Evolutionary conservation across 1,140 invertebrate genomes (phyloP).

Genomic region (Samia ricini): DNA sequence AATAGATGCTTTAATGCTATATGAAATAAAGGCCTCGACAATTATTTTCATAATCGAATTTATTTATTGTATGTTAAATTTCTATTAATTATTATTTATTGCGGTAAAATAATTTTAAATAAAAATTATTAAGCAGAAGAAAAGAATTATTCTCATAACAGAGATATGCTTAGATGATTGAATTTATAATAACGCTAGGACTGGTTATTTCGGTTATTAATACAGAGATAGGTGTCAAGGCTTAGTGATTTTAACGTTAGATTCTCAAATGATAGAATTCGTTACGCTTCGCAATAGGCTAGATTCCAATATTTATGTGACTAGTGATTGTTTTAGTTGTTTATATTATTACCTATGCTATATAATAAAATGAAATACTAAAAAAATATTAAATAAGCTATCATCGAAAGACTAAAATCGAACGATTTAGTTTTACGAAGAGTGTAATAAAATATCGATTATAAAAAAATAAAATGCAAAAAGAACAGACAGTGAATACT

Average conservation of each 20-base stretch:
- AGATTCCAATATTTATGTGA: constrained; percentile 45
- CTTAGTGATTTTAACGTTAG: constrained; percentile 60
- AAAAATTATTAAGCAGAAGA: background rate
- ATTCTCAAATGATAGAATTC: constrained; percentile 60
- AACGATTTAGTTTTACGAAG: constrained; percentile 33
- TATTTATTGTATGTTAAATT: background rate
- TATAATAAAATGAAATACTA: constrained; percentile 30
- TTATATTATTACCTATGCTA: constrained; percentile 29
- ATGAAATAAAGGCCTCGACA: background rate
- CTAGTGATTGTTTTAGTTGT: constrained; percentile 48
- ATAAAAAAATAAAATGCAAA: constrained; percentile 26
- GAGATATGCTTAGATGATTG: background rate
- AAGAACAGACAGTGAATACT: constrained; percentile 29
- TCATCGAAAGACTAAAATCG: constrained; percentile 22
- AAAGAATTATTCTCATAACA: background rate
- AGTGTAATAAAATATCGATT: constrained; percentile 36
- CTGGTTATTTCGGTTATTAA: constrained; percentile 32
- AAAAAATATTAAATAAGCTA: constrained; percentile 28
- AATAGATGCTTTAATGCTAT: background rate
- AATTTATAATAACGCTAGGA: background rate
- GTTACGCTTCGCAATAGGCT: constrained; percentile 55
- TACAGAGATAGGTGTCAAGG: constrained; percentile 35
- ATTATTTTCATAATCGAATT: background rate
- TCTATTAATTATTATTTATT: background rate
- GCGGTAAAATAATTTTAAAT: background rate